Evolutionary conservation across 2,797 vertebrate species (phyloP), one percentile per base, ranked within the genome.

Genomic region (Sparus aurata): DNA sequence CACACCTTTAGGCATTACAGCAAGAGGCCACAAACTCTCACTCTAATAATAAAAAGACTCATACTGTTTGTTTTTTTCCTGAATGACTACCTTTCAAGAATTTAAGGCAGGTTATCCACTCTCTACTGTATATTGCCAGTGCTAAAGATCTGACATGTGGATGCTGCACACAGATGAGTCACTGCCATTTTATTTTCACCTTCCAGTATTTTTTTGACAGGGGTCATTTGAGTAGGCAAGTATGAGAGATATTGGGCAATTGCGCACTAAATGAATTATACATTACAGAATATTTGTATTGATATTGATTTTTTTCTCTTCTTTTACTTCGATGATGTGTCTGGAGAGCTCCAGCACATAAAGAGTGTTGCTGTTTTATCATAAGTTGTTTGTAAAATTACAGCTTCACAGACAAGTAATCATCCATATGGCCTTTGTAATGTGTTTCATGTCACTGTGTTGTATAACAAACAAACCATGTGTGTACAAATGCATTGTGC

Each of bases 331-430:
- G 3, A 4, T 45, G 5, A 30, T n/a, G 2, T 53, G 3, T 23
- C 16, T 45, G 3, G 12, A 54, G 49, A 27, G 30, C 47, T 65
- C 34, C 17, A 9, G 45, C 10, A 46, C 45, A 20, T 23, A 4
- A 45, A 43, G 17, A 9, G 41, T 67, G 43, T 60, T 66, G 23
- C 47, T 47, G 38, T 67, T 1, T 68, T 68, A 38, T 6, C 10
- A 45, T 43, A 27, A 5, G 34, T 30, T 54, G 45, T 69, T 46
- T 57, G 12, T 16, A 22, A 22, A 58, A 43, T 53, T 49, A 12
- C 50, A 45, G 27, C 49, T 4, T 58, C 59, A 41, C 77, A 79
- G 38, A 65, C 75, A 74, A 74, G 79, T 81, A 80, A 79, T 46
- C 8, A 69, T 65, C 71, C 71, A 74, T 72, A 77, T 75, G 78